Base-by-base conservation (phyloP, 2,888 invertebrate genomes). In the Tipula lateralis region DNA sequence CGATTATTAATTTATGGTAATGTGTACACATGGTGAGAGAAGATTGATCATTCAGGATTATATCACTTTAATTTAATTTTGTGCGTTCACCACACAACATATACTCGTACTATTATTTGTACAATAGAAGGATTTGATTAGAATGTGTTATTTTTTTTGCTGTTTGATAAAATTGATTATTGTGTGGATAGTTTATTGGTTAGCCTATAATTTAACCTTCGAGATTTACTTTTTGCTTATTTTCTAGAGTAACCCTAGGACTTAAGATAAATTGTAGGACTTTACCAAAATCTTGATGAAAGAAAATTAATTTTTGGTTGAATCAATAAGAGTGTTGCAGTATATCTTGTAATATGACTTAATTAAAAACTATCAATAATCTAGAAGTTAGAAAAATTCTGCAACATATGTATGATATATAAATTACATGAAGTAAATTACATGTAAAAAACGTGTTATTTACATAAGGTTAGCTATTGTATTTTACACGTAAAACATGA, bases 1-100 rank as follows among this genome's bases (percentile, higher is more conserved):
- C 24, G 66, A 66, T 66, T 66, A 66, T 66, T 66, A 66, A 66
- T 66, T 66, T 66, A 66, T 66, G 66, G 66, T 66, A 66, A 66
- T 66, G 66, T 66, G 66, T 24, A 9, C 24, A 50, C 24, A 2
- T 66, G 66, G 66, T 66, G 24, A 24, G 24, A 24, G 66, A 66
- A 66, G 66, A 66, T 66, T 66, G 66, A 66, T 66, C 66, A 66
- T 66, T 24, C 66, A 24, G 66, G 66, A 66, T 66, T 66, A 66
- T 24, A 66, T 66, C 66, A 66, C 66, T 66, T 66, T 66, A 66
- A 66, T 66, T 24, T 66, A 66, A 66, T 66, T 66, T 66, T 66
- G 24, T 66, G 24, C 24, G 66, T 66, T 66, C 66, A 66, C 66
- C 24, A 13, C 66, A 66, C 44, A 9, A 66, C 66, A 19, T 7